phyloP scores from a whole-genome alignment of 2,113 vertebrate species.

The Alethe diademata region DNA sequence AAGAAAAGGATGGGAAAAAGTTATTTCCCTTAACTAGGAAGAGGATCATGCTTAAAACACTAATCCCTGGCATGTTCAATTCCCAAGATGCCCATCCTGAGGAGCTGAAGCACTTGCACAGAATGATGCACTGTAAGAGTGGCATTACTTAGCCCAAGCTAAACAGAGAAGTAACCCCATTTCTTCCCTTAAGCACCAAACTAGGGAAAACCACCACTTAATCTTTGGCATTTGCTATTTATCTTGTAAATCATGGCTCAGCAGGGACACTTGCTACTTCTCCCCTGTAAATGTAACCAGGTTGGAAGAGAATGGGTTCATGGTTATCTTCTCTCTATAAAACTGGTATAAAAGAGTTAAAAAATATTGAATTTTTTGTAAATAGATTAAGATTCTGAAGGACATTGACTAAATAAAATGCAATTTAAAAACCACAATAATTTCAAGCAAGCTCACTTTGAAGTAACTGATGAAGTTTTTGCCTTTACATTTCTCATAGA shows the following conservation, averaged over 20 bases:
- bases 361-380: neutral
- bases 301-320: neutral
- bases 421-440: neutral
- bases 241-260: neutral
- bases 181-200: slow-evolving; percentile 4
- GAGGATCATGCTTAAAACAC: neutral
- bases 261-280: neutral
- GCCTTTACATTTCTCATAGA: neutral
- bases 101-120: neutral
- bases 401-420: neutral
- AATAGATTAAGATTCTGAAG: neutral
- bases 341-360: neutral
- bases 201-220: neutral
- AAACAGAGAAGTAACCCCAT: neutral
- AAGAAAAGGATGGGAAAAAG: neutral
- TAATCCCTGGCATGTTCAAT: neutral
- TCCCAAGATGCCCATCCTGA: neutral
- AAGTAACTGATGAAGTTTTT: neutral
- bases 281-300: neutral
- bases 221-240: neutral
- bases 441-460: neutral
- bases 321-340: neutral
- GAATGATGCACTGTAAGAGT: neutral
- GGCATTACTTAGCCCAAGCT: neutral
- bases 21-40: neutral